A percentile compares a stretch with the other conserved stretches of the same genome.
Conservation (phyloP, 2,113 vertebrate species). For the Micromys minutus region DNA sequence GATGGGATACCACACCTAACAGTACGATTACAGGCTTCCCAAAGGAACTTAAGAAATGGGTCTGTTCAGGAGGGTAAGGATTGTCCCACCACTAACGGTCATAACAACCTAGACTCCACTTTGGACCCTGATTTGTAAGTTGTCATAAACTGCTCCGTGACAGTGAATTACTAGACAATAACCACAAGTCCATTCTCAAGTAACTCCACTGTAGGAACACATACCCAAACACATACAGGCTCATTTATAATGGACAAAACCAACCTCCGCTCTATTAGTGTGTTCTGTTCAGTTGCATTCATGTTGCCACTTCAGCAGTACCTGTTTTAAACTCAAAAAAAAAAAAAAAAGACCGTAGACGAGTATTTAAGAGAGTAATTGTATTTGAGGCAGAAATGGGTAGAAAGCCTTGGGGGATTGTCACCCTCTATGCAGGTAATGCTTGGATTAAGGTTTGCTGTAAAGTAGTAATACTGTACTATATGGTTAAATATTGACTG, state of each 20-base stretch:
- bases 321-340: not conserved
- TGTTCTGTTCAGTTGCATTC: not conserved
- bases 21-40: not conserved
- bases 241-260: not conserved
- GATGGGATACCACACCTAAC: not conserved
- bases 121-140: not conserved
- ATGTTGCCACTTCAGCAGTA: not conserved
- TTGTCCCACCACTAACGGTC: not conserved
- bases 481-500: not conserved
- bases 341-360: too few relatives aligned
- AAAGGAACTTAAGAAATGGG: not conserved
- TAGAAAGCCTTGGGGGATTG: not conserved
- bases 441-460: not conserved
- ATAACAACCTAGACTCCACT: not conserved
- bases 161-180: not conserved
- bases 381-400: not conserved
- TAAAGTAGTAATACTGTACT: not conserved
- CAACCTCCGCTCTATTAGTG: not conserved
- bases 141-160: not conserved
- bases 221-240: not conserved
- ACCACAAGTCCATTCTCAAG: not conserved
- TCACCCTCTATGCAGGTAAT: not conserved
- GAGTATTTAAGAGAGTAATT: not conserved
- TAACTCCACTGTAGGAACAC: not conserved
- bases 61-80: not conserved